A percentile compares a stretch with the other conserved stretches of the same genome.
Conservation (phyloP, 2,797 vertebrate genomes). For the Spinibarbus caldwelli region DNA sequence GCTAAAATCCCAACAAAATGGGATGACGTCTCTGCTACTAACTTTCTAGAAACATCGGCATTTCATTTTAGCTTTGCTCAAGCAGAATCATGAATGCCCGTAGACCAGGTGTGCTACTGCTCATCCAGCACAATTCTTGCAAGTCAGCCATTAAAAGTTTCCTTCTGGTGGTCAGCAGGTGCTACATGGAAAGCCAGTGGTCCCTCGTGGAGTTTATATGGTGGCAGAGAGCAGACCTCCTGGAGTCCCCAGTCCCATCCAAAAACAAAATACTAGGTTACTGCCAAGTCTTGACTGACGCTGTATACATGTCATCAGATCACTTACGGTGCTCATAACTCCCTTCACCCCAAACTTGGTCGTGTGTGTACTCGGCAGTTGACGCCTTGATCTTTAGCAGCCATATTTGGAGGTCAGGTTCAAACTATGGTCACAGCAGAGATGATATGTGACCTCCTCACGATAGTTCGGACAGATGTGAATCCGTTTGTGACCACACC, state of each 20-base stretch:
- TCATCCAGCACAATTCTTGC: conserved; percentile 1
- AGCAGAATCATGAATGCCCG: neutral
- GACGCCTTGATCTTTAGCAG: neutral
- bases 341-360: neutral
- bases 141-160: conserved; percentile 37
- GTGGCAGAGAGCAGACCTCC: neutral
- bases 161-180: conserved; percentile 6
- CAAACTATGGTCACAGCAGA: conserved; percentile 9
- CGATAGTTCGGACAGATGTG: conserved; percentile 12
- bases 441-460: neutral
- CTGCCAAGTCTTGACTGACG: neutral
- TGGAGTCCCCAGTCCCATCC: neutral
- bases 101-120: conserved; percentile 34
- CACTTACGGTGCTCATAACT: neutral
- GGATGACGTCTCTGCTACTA: neutral
- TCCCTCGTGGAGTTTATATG: neutral
- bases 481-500: neutral
- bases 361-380: neutral
- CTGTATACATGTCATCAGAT: conserved; percentile 21
- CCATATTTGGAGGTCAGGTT: neutral
- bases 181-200: neutral
- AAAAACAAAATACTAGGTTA: neutral
- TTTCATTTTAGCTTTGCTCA: neutral
- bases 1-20: neutral
- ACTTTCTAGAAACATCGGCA: conserved; percentile 1